Conservation (phyloP, 2,113 vertebrate species). For the Cacatua alba region DNA sequence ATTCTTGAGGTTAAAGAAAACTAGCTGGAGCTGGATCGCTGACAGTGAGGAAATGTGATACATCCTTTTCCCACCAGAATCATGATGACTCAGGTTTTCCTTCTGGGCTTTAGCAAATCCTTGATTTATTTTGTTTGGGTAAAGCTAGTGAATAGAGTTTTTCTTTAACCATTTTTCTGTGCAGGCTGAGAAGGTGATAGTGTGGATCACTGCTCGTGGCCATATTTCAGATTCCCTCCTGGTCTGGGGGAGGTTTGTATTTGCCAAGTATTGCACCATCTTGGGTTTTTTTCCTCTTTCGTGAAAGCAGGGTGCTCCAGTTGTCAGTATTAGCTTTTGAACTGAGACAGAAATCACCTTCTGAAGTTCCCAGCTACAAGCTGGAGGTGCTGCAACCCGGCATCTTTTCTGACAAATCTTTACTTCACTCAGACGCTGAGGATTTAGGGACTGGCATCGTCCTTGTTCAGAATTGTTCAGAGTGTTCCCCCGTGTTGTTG, state of each 20-base stretch:
- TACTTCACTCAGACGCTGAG: not conserved
- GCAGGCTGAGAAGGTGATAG: not conserved
- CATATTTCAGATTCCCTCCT: not conserved
- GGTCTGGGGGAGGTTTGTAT: not conserved
- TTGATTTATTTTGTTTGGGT: conserved; percentile 37
- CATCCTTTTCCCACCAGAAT: conserved; percentile 37
- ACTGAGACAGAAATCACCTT: not conserved
- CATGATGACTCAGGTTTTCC: conserved; percentile 60
- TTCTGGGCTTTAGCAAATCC: conserved; percentile 29
- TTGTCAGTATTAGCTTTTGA: not conserved
- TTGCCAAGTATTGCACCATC: not conserved
- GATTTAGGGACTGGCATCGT: not conserved
- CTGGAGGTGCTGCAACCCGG: not conserved
- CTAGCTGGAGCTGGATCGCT: not conserved
- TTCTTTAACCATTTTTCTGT: not conserved
- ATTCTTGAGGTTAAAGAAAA: not conserved
- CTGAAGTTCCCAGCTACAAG: not conserved
- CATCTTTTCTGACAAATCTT: not conserved
- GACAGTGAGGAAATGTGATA: not conserved
- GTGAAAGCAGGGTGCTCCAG: not conserved
- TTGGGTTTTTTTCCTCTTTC: not conserved
- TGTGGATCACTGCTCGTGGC: not conserved
- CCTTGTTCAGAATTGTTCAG: not conserved
- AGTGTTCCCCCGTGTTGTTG: not conserved
- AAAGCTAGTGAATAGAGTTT: not conserved